Conservation (phyloP, 2,113 vertebrate species). For the Orcinus orca region DNA sequence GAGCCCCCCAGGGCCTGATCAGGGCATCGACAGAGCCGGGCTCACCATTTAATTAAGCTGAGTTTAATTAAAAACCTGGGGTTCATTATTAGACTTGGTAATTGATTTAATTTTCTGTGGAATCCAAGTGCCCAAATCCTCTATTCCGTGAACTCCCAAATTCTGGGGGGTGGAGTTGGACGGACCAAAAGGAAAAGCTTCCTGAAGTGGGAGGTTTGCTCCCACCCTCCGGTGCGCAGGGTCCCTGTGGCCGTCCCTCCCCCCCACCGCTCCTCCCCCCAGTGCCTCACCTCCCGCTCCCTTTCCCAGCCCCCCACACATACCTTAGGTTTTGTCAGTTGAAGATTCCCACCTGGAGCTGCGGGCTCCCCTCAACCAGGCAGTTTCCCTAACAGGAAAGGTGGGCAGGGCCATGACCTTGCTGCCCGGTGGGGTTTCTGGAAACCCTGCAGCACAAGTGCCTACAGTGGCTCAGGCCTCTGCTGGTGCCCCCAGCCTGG, state of each 20-base stretch:
- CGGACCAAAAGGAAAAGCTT: accelerated
- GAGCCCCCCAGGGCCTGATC: constrained; percentile 80
- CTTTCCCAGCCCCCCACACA: accelerated
- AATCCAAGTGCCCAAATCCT: constrained; percentile 74
- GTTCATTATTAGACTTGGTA: constrained; percentile 92
- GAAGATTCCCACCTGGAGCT: not conserved
- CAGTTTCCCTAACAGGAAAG: accelerated
- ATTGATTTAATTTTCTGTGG: constrained; percentile 96
- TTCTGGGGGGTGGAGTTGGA: not conserved
- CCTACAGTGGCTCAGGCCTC: not conserved
- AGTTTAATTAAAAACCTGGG: constrained; percentile 95
- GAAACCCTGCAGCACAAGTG: accelerated
- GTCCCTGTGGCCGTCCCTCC: accelerated
- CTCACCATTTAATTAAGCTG: constrained; percentile 92
- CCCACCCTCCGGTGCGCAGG: accelerated
- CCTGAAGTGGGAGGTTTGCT: accelerated
- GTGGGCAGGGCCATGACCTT: not conserved
- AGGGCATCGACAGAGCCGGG: constrained; percentile 81
- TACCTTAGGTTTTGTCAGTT: not conserved
- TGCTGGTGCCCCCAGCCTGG: not conserved
- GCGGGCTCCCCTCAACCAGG: not conserved
- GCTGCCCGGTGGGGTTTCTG: not conserved
- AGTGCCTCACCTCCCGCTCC: accelerated
- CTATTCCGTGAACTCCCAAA: not conserved
- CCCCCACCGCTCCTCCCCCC: accelerated